Evolutionary conservation across 1,140 invertebrate genomes (phyloP).

Genomic region (Bombus impatiens): DNA sequence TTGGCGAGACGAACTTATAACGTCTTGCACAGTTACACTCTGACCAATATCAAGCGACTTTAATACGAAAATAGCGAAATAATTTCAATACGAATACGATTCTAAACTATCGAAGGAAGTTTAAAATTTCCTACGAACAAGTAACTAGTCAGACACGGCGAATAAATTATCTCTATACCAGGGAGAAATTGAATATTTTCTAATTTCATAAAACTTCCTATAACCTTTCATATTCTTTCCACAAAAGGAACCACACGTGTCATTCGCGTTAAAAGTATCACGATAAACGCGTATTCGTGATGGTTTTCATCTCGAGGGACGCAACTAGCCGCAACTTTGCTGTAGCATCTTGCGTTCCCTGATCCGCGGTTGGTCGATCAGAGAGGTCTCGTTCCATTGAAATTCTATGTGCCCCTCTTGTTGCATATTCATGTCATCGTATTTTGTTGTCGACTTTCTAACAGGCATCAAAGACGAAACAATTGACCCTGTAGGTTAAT

Average conservation of each 20-base stretch:
- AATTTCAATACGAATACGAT: too few relatives aligned
- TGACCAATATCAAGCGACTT: too few relatives aligned
- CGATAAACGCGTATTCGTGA: background rate
- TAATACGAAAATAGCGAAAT: too few relatives aligned
- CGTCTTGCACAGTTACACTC: too few relatives aligned
- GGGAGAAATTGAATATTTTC: too few relatives aligned
- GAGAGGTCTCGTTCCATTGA: conserved; percentile 10
- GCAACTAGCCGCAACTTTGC: background rate
- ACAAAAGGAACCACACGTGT: background rate
- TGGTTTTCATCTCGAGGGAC: background rate
- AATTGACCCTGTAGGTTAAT: conserved; percentile 37
- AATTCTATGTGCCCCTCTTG: background rate
- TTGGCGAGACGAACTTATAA: too few relatives aligned
- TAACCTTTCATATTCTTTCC: background rate
- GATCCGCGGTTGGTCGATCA: background rate
- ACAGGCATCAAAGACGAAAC: conserved; percentile 14
- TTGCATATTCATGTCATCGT: conserved; percentile 32
- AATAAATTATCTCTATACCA: too few relatives aligned
- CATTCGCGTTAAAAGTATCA: background rate
- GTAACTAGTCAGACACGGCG: too few relatives aligned
- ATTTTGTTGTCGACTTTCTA: conserved; percentile 36
- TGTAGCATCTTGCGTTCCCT: background rate
- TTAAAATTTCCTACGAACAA: too few relatives aligned
- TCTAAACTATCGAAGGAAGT: too few relatives aligned
- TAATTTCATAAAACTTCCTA: too few relatives aligned